Percentiles rank a stretch among this genome's conserved stretches.
Evolutionary conservation across 2,888 invertebrate genomes (phyloP).

Genomic region (Entomobrya proxima): DNA sequence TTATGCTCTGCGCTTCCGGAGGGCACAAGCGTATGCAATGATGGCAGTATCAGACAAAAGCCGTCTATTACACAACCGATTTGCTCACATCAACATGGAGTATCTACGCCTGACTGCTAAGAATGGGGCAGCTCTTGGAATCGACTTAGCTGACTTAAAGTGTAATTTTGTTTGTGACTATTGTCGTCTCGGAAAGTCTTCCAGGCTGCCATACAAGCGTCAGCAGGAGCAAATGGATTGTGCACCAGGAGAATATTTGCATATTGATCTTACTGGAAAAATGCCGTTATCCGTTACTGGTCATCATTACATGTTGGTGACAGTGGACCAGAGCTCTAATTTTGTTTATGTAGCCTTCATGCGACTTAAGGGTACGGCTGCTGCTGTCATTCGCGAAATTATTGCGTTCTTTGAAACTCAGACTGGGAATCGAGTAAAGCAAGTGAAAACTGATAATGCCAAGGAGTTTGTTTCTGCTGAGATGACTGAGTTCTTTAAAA

Average conservation of each 20-base stretch:
- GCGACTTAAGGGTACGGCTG: conserved; percentile 27
- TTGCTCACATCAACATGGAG: no score
- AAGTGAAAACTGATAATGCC: no score
- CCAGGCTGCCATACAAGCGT: background rate
- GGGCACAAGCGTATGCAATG: background rate
- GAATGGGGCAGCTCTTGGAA: conserved; percentile 45
- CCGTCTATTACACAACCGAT: background rate
- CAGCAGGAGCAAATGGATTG: background rate
- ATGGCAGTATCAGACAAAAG: background rate
- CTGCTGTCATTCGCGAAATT: background rate
- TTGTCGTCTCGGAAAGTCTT: conserved; percentile 34
- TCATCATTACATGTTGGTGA: conserved; percentile 43
- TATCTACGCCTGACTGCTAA: conserved; percentile 28
- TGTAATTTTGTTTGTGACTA: background rate
- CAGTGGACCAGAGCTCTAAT: conserved; percentile 53
- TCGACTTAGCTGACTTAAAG: background rate
- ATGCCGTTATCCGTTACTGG: conserved; percentile 36
- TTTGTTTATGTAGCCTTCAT: conserved; percentile 53
- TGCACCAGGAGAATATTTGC: conserved; percentile 45
- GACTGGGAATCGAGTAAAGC: no score
- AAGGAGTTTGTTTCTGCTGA: conserved; percentile 55
- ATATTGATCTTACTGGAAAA: conserved; percentile 56
- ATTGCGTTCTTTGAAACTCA: no score
- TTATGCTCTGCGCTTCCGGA: conserved; percentile 55
- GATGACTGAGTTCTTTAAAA: conserved; percentile 73